These are phyloP conservation scores for Corythornis cristatus DNA, from an alignment of 2,113 vertebrate genomes.

Conservation along the genomic window DNA sequence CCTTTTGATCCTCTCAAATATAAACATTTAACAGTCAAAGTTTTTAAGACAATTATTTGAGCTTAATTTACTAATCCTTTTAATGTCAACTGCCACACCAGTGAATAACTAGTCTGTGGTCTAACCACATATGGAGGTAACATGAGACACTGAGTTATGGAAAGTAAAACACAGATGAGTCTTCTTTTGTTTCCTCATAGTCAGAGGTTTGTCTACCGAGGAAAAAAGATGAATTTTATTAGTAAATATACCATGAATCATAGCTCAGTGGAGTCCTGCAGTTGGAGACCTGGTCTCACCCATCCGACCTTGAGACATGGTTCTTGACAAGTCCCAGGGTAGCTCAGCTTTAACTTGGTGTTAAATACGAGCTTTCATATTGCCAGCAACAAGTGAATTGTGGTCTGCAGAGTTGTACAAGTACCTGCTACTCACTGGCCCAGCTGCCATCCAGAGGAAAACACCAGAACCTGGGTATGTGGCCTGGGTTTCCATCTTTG, in stretches of 20 bases:
- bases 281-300: background rate
- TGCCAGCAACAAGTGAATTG: background rate
- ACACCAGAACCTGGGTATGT: background rate
- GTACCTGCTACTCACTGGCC: fast-evolving
- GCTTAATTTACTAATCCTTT: slow-evolving; percentile 62
- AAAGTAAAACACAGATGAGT: background rate
- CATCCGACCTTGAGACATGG: background rate
- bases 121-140: slow-evolving; percentile 6
- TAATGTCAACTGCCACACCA: slow-evolving; percentile 45
- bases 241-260: background rate
- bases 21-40: slow-evolving; percentile 52
- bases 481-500: background rate
- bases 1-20: slow-evolving; percentile 68
- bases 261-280: background rate
- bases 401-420: background rate
- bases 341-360: background rate
- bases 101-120: slow-evolving; percentile 7
- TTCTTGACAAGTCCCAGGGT: background rate
- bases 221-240: background rate
- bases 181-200: background rate
- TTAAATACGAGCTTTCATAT: background rate
- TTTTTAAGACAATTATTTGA: slow-evolving; percentile 64
- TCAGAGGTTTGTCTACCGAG: background rate
- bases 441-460: background rate
- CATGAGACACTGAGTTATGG: background rate